Evolutionary conservation across 1,140 invertebrate species (phyloP).

Genomic region (Aculops lycopersici): DNA sequence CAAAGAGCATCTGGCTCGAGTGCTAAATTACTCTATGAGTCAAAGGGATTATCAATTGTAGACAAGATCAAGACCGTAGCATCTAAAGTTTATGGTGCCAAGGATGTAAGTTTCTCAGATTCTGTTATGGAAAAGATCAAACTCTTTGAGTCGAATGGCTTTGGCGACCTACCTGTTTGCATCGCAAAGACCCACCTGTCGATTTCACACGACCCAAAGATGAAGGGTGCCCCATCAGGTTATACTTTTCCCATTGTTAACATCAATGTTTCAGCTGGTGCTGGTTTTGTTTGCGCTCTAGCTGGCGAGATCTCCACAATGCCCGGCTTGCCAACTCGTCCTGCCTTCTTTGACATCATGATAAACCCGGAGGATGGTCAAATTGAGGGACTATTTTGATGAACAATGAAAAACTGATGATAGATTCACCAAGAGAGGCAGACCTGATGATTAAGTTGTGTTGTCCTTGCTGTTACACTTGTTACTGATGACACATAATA

Average conservation of each 20-base stretch:
- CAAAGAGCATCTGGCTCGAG: not conserved
- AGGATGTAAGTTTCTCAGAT: conserved; percentile 33
- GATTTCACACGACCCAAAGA: conserved; percentile 46
- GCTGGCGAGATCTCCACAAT: conserved; percentile 70
- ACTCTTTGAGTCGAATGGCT: conserved; percentile 29
- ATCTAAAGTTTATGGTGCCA: conserved; percentile 80
- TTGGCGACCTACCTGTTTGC: conserved; percentile 64
- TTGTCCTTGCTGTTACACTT: no score
- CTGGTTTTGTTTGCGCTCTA: conserved; percentile 72
- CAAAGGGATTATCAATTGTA: not conserved
- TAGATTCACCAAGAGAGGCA: no score
- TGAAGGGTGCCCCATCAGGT: conserved; percentile 51
- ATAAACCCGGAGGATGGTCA: conserved; percentile 54
- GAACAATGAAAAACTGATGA: no score
- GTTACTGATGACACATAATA: no score
- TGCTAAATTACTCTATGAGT: not conserved
- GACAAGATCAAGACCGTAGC: conserved; percentile 71
- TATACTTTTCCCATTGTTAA: conserved; percentile 58
- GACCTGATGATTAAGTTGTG: no score
- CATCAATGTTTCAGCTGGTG: conserved; percentile 61
- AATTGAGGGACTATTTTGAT: conserved; percentile 67
- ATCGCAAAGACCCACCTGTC: conserved; percentile 94
- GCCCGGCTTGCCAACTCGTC: conserved; percentile 72
- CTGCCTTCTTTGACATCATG: conserved; percentile 88
- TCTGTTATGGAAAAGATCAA: conserved; percentile 29